Conservation (phyloP, 1,140 invertebrate species). For the Ditylenchus dipsaci region DNA sequence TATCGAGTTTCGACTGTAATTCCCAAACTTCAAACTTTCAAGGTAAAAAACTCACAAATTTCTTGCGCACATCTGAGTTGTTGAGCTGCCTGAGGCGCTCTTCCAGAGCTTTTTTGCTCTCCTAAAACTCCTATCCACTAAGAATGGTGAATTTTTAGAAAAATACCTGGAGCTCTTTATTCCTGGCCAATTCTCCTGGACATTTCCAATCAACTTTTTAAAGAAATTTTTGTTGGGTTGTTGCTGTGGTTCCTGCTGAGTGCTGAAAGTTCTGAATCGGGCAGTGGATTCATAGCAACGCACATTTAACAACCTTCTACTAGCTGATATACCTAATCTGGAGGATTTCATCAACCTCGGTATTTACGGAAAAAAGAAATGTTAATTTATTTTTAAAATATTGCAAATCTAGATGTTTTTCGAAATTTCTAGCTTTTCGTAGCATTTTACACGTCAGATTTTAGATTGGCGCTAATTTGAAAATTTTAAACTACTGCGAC, state of each 20-base stretch:
- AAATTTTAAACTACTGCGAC: too few relatives aligned
- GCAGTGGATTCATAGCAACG: background rate
- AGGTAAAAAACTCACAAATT: slow-evolving; percentile 61
- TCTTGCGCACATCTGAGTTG: slow-evolving; percentile 80
- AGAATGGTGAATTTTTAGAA: slow-evolving; percentile 15
- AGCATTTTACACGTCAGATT: too few relatives aligned
- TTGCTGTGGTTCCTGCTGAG: too few relatives aligned
- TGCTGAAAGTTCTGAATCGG: background rate
- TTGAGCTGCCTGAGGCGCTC: slow-evolving; percentile 95
- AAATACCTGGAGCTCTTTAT: slow-evolving; percentile 87
- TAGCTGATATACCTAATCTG: background rate
- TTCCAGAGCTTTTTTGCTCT: slow-evolving; percentile 88
- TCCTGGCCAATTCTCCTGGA: slow-evolving; percentile 85
- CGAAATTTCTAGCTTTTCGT: too few relatives aligned
- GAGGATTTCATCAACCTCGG: background rate
- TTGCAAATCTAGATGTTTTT: too few relatives aligned
- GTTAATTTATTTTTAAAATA: too few relatives aligned
- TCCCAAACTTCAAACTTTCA: too few relatives aligned
- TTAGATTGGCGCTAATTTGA: too few relatives aligned
- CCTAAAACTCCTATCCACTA: too few relatives aligned
- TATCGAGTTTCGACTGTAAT: too few relatives aligned
- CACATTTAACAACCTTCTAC: background rate
- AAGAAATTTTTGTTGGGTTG: slow-evolving; percentile 67
- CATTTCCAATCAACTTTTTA: slow-evolving; percentile 82
- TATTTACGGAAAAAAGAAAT: too few relatives aligned